Evolutionary conservation across 2,797 vertebrate species (phyloP), one percentile per base, ranked within the genome.

Genomic region (Falco biarmicus): DNA sequence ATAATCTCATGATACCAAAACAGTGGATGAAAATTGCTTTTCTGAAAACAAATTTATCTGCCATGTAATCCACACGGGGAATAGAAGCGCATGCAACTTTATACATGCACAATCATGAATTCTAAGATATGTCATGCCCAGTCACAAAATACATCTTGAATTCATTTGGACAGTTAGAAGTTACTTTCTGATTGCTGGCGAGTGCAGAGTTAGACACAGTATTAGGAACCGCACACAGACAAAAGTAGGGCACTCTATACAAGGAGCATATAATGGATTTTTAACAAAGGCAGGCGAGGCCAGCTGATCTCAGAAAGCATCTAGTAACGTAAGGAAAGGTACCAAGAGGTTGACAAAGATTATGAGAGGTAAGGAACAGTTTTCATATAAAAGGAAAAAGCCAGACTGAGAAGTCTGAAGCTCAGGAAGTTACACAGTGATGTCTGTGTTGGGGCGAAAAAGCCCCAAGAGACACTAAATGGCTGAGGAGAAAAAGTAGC

Each of bases 141-240:
- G 37, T 21, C 48, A 82, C 24, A 26, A 69, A 68, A 41, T 1
- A 26, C 48, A 31, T 34, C 25, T 56, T 69, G 34, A 48, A 75
- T 75, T 61, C 11, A 48, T 68, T 39, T 68, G 56, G 9, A 41
- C 15, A 37, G 21, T 21, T 61, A 20, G 47, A 39, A 60, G 10
- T 29, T 41, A 53, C 13, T n/a, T 59, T 59, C 6, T 29, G 37
- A 47, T 12, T 54, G 29, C 47, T 68, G 47, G 24, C 10, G n/a
- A 75, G 39, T 1, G 0, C 11, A 0, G 5, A 47, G 17, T 54
- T 48, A 11, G 37, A 31, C 26, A 31, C 9, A 51, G 15, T 37
- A 29, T 15, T 54, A 47, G 21, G 21, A 69, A 69, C 0, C 4
- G 47, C 19, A 59, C 61, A 47, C 6, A n/a, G 54, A 54, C 48